Base-by-base conservation (phyloP, 2,888 invertebrate species). In the Lobophora halterata region DNA sequence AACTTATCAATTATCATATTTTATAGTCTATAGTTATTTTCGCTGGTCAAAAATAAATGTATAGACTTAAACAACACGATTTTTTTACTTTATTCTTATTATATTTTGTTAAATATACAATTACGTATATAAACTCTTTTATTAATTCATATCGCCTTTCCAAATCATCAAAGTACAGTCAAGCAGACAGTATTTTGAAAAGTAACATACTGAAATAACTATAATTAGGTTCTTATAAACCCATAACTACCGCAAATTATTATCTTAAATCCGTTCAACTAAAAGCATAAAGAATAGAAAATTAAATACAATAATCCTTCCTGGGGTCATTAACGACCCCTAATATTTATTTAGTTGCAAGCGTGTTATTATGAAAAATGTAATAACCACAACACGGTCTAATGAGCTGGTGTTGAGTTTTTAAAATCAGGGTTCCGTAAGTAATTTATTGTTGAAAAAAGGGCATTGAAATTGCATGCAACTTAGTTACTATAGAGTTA, bases 271-370 rank as follows among this genome's bases (percentile, higher is more conserved):
- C 50, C 46, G 34, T 42, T 46, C 40, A 29, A 19, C 47, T 35
- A 39, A 27, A 39, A 35, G 26, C 7, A 11, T 11, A 54, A 46
- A 55, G 52, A 55, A 52, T 41, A 46, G 45, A 58, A 53, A 53
- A 52, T 39, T 43, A 37, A 56, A 57, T 52, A 49, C 45, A 44
- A 52, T 35, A 38, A 52, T 49, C 54, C 52, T 48, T 49, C 48
- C 52, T 52, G 29, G 33, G 20, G 44, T 40, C 31, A 29, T 20
- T 7, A n/a, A 29, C 19, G 35, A 32, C 34, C 44, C 51, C 44
- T 34, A 44, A 60, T 60, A 61, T 65, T 63, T 66, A 63, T 61
- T 61, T 66, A 61, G 45, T 54, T 52, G 52, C 58, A 47, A 46
- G 30, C 38, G 37, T 49, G 48, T 54, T 54, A 56, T 64, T 55